Evolutionary conservation across 2,113 vertebrate genomes (phyloP).

Genomic region (Centropus bengalensis): DNA sequence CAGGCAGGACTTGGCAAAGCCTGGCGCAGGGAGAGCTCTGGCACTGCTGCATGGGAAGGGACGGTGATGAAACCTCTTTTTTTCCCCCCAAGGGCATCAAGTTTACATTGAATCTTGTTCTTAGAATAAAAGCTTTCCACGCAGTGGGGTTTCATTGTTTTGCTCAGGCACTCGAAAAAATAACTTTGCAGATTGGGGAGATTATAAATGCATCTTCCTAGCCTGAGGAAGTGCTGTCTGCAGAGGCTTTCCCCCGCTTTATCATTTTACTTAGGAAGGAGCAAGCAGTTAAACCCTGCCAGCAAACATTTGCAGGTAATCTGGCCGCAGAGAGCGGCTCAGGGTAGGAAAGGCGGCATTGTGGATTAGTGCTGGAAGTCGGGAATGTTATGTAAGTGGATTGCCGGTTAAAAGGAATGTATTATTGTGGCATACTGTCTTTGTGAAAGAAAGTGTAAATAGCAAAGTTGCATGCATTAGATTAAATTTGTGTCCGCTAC

Average conservation of each 20-base stretch:
- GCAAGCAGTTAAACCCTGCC: not conserved
- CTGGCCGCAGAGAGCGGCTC: not conserved
- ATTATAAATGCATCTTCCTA: not conserved
- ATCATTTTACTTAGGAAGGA: not conserved
- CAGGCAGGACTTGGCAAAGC: too few relatives aligned
- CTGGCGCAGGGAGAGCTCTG: not conserved
- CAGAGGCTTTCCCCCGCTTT: not conserved
- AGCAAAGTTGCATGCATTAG: not conserved
- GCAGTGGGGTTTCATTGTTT: not conserved
- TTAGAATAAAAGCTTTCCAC: not conserved
- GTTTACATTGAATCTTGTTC: accelerated
- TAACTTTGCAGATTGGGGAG: not conserved
- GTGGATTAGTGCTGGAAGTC: not conserved
- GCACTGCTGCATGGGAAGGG: too few relatives aligned
- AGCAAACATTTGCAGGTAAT: not conserved
- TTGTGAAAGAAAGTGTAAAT: not conserved
- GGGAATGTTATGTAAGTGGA: accelerated
- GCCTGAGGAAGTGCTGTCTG: not conserved
- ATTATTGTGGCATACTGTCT: not conserved
- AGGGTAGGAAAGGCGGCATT: accelerated
- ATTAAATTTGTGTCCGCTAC: not conserved
- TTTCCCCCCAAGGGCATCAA: not conserved
- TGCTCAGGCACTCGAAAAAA: not conserved
- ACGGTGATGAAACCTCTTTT: accelerated
- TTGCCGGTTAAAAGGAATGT: not conserved